Conservation (phyloP, 1,140 invertebrate species). For the Vanessa atalanta region DNA sequence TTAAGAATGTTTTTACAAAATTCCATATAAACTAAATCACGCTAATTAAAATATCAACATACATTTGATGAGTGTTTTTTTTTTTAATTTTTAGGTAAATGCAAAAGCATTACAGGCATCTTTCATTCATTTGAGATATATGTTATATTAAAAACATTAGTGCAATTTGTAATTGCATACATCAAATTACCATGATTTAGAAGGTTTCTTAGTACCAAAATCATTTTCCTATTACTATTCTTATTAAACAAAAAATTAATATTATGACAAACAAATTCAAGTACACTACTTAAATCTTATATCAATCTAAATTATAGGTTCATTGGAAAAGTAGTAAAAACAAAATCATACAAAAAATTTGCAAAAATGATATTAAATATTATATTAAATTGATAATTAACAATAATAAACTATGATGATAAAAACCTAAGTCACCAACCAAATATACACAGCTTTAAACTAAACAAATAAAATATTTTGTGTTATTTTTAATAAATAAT, state of each 20-base stretch:
- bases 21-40: too few species aligned
- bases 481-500: constrained; percentile 22
- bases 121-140: too few species aligned
- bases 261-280: not conserved
- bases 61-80: too few species aligned
- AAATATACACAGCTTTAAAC: constrained; percentile 40
- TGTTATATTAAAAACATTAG: too few species aligned
- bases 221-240: not conserved
- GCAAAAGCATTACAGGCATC: too few species aligned
- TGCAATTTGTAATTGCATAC: too few species aligned
- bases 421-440: constrained; percentile 39
- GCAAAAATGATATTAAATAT: not conserved
- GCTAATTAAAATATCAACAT: too few species aligned
- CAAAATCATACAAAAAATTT: not conserved
- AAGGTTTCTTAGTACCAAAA: too few species aligned
- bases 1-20: too few species aligned
- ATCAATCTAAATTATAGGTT: not conserved
- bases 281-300: not conserved
- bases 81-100: too few species aligned
- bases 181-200: too few species aligned
- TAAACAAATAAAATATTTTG: constrained; percentile 25
- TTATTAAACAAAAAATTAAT: not conserved
- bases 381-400: constrained; percentile 10
- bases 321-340: not conserved
- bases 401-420: constrained; percentile 35